Evolutionary conservation across 2,797 vertebrate species (phyloP).

Genomic region (Fistularia tabacaria): DNA sequence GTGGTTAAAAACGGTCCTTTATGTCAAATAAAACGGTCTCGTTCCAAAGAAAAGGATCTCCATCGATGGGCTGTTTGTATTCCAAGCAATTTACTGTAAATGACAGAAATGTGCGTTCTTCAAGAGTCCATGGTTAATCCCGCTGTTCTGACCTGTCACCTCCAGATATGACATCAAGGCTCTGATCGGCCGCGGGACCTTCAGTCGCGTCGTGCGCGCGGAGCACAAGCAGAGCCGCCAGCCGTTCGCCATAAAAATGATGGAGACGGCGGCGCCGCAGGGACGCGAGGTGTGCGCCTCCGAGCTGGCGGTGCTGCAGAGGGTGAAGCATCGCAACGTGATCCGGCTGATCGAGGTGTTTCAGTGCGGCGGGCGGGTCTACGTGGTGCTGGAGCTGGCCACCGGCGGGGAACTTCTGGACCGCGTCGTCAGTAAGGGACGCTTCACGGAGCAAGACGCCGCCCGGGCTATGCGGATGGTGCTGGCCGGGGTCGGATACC

Average conservation of each 20-base stretch:
- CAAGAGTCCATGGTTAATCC: too few relatives aligned
- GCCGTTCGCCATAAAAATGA: slow-evolving; percentile 74
- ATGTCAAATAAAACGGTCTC: too few relatives aligned
- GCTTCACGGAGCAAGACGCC: slow-evolving; percentile 64
- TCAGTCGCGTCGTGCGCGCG: slow-evolving; percentile 65
- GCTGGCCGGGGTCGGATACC: slow-evolving; percentile 56
- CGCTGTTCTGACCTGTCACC: slow-evolving; percentile 18
- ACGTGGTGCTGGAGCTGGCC: slow-evolving; percentile 67
- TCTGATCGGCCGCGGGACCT: slow-evolving; percentile 71
- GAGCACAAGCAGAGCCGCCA: slow-evolving; percentile 62
- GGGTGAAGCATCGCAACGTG: slow-evolving; percentile 61
- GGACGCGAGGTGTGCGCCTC: slow-evolving; percentile 58
- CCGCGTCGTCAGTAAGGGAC: slow-evolving; percentile 57
- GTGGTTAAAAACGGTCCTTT: too few relatives aligned
- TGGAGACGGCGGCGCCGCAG: slow-evolving; percentile 58
- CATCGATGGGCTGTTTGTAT: too few relatives aligned
- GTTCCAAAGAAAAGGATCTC: too few relatives aligned
- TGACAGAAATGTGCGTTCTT: too few relatives aligned
- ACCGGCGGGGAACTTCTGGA: slow-evolving; percentile 69
- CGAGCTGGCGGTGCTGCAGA: slow-evolving; percentile 61
- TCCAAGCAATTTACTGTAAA: too few relatives aligned
- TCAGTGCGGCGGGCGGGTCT: slow-evolving; percentile 58
- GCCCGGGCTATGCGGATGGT: slow-evolving; percentile 61
- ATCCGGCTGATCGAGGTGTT: slow-evolving; percentile 70
- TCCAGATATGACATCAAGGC: slow-evolving; percentile 72